phyloP scores from a whole-genome alignment of 2,113 vertebrate genomes.

The Raja brachyura region DNA sequence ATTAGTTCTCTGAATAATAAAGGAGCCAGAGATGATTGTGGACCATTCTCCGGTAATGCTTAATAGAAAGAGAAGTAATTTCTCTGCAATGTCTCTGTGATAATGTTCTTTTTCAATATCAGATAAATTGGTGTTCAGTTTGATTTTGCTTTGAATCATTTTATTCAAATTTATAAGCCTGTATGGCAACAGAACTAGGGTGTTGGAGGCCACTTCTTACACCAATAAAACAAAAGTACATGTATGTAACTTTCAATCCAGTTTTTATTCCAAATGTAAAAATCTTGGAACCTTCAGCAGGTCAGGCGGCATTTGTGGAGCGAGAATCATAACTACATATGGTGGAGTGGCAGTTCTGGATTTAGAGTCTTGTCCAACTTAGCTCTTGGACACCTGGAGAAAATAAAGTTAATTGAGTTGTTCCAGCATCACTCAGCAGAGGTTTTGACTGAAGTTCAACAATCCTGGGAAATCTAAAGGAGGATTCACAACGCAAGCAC shows the following conservation, averaged over 20 bases:
- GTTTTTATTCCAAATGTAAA: not conserved
- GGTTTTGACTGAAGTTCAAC: not conserved
- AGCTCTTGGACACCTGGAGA: not conserved
- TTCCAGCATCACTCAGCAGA: not conserved
- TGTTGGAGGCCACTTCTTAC: too few species aligned
- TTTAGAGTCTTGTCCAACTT: not conserved
- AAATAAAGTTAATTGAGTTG: not conserved
- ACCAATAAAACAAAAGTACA: too few species aligned
- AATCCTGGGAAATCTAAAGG: not conserved
- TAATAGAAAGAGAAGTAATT: not conserved
- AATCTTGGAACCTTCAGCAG: too few species aligned
- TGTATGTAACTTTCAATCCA: not conserved
- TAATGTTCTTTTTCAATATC: not conserved
- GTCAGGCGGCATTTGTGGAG: too few species aligned
- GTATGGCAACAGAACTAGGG: not conserved
- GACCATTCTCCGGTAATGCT: not conserved
- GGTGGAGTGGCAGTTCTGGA: not conserved
- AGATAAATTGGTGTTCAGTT: not conserved
- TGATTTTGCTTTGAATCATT: not conserved
- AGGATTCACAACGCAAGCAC: not conserved
- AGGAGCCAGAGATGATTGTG: not conserved
- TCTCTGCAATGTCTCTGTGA: not conserved
- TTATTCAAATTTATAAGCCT: not conserved
- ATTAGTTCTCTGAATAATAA: not conserved
- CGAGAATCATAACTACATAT: too few species aligned